phyloP scores from a whole-genome alignment of 2,888 invertebrate species.

The Philaethria dido region DNA sequence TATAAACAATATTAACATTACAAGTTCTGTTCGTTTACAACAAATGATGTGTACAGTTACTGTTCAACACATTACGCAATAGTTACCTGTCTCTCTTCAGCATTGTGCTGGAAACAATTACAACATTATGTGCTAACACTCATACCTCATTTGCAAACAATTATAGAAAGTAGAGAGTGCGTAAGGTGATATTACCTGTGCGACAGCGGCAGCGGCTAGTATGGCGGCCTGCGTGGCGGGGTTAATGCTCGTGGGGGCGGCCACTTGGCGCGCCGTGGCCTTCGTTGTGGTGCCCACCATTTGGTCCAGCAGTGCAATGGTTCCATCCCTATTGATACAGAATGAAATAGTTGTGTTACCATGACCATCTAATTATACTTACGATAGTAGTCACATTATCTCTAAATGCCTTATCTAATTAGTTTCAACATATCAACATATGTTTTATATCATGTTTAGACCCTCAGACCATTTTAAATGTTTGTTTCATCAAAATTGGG shows the following conservation, averaged over 20 bases:
- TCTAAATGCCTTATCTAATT: no score
- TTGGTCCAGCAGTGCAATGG: constrained; percentile 78
- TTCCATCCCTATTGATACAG: constrained; percentile 67
- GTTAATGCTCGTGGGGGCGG: constrained; percentile 67
- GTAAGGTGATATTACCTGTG: constrained; percentile 61
- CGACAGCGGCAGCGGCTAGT: constrained; percentile 83
- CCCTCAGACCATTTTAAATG: no score
- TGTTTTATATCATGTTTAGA: no score
- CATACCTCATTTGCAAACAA: background rate
- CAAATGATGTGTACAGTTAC: background rate
- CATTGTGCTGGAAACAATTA: constrained; percentile 55
- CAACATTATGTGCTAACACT: constrained; percentile 23
- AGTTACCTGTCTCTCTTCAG: constrained; percentile 58
- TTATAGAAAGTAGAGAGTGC: background rate
- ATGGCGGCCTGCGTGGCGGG: constrained; percentile 83
- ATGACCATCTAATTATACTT: no score
- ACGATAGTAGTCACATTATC: no score
- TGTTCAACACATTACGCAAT: constrained; percentile 5
- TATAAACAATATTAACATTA: constrained; percentile 25
- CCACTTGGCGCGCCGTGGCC: constrained; percentile 68
- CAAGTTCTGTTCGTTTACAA: background rate
- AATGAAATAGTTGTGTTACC: no score
- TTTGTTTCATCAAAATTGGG: no score
- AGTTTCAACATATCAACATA: no score
- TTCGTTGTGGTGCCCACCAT: constrained; percentile 82